Base-by-base conservation (phyloP, 1,140 invertebrate genomes). In the Thaumatotibia leucotreta region DNA sequence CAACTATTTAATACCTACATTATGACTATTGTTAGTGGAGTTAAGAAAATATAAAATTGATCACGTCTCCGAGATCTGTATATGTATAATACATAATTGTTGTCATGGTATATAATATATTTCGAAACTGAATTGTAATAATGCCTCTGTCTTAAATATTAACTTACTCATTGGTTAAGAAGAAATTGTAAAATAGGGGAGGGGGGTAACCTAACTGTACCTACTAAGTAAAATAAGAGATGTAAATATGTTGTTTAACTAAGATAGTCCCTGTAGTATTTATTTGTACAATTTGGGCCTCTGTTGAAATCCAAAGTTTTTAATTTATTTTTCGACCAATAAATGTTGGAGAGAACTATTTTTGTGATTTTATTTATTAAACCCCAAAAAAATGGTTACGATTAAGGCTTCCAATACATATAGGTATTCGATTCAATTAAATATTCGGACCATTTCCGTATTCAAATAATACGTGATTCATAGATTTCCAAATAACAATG, bases 241-340 rank as follows among this genome's bases (percentile, higher is more conserved):
- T 89, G 87, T 88, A 88, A 84, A 89, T 88, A 89, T 86, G 82
- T 89, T 87, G 77, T 84, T 89, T 74, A 68, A 75, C n/a, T 80
- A 84, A 83, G 79, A 82, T 88, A 90, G 86, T 58, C 79, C 83
- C 85, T 78, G 83, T 88, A 88, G 80, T 88, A 90, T 88, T 90
- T 88, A 89, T 90, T 90, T 88, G 79, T 82, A 87, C 84, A 79
- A 84, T 86, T 90, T 78, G 76, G 86, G 79, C 86, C 86, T 88
- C 84, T 86, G 86, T 88, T 90, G 76, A 85, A 82, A 86, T 88
- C 86, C 88, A 88, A 90, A 90, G 85, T 88, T 87, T 86, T 90
- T 90, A 84, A 90, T 90, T 90, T 90, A 90, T 90, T 90, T 90
- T 90, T 90, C 86, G 88, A 90, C 88, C 88, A 90, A 90, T 90